A percentile compares a stretch with the other conserved stretches of the same genome.
phyloP scores from a whole-genome alignment of 2,888 invertebrate species.

The Eremobia ochroleuca region DNA sequence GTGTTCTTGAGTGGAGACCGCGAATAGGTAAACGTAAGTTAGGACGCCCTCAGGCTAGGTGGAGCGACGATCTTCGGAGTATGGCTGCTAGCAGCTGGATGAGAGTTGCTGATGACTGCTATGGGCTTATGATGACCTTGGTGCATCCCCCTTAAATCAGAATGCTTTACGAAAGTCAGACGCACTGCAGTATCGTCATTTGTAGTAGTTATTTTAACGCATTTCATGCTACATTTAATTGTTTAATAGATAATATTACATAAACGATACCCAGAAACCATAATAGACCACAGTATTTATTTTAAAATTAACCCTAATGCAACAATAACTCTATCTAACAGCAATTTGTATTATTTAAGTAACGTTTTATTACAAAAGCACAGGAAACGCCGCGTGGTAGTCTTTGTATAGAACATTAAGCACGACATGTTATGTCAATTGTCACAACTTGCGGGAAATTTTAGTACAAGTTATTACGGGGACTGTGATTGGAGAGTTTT shows the following conservation, averaged over 20 bases:
- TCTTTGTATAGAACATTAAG: slow-evolving; percentile 68
- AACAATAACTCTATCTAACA: slow-evolving; percentile 62
- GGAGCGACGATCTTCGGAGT: no score
- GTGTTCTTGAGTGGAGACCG: no score
- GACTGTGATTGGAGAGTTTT: slow-evolving; percentile 23
- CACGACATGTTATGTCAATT: slow-evolving; percentile 54
- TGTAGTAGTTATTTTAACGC: no score
- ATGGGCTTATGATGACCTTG: no score
- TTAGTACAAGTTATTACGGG: slow-evolving; percentile 41
- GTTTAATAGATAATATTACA: slow-evolving; percentile 22
- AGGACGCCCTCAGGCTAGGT: no score
- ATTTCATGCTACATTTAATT: slow-evolving; percentile 17
- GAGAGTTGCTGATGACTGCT: no score
- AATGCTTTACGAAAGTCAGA: no score
- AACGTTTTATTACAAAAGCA: slow-evolving; percentile 61
- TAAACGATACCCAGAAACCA: slow-evolving; percentile 17
- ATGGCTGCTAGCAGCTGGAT: no score
- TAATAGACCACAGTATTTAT: slow-evolving; percentile 34
- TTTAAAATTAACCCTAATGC: slow-evolving; percentile 55
- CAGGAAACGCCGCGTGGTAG: slow-evolving; percentile 62
- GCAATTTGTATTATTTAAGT: slow-evolving; percentile 66
- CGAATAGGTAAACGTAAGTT: no score
- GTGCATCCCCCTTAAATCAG: no score
- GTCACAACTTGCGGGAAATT: slow-evolving; percentile 60
- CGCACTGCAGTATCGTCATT: no score